Conservation (phyloP, 1,140 invertebrate genomes). For the Zaprionus africanus region DNA sequence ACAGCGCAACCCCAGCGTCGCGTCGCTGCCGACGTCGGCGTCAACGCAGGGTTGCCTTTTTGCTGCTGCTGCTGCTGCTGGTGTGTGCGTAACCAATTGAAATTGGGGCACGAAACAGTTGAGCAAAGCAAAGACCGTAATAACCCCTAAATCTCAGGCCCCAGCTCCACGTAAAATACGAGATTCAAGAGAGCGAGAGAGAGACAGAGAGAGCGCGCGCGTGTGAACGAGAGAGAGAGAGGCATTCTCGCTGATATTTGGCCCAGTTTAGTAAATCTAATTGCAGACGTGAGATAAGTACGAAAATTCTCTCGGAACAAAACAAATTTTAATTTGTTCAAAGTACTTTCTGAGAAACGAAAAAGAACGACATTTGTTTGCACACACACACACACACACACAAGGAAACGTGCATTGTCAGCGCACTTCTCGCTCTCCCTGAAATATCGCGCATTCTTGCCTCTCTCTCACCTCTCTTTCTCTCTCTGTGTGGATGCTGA, state of each 20-base stretch:
- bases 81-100: constrained; percentile 76
- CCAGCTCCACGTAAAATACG: constrained; percentile 12
- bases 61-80: constrained; percentile 33
- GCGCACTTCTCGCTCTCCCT: constrained; percentile 41
- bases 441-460: constrained; percentile 28
- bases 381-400: constrained; percentile 19
- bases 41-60: constrained; percentile 65
- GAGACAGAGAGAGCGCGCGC: constrained; percentile 10
- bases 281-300: constrained; percentile 78
- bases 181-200: constrained; percentile 1
- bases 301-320: constrained; percentile 55
- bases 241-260: constrained; percentile 61
- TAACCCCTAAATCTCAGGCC: constrained; percentile 61
- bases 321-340: constrained; percentile 63
- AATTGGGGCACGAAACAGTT: constrained; percentile 77
- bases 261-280: constrained; percentile 78
- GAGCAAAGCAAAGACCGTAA: constrained; percentile 79
- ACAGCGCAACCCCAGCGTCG: constrained; percentile 43
- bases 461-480: constrained; percentile 39
- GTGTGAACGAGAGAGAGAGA: constrained; percentile 36
- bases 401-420: constrained; percentile 37
- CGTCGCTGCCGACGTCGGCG: no score
- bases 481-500: constrained; percentile 25
- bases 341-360: constrained; percentile 48
- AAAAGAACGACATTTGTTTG: constrained; percentile 55